Evolutionary conservation across 2,113 vertebrate species (phyloP).

Genomic region (Cettia cetti): DNA sequence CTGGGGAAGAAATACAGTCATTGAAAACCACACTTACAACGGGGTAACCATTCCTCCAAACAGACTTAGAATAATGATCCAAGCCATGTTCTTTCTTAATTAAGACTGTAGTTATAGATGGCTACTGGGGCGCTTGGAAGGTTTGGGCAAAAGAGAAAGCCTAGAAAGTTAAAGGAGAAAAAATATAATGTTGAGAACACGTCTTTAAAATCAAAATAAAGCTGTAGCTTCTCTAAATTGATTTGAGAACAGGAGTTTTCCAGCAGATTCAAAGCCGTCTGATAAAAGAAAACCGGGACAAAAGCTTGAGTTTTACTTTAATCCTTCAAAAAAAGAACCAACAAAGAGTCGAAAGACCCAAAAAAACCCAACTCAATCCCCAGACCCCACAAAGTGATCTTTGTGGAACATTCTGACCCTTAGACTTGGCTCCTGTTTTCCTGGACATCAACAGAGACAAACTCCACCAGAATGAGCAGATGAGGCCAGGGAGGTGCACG

Average conservation of each 20-base stretch:
- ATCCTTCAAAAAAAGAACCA: neutral
- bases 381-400: neutral
- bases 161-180: neutral
- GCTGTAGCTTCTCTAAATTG: neutral
- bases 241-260: neutral
- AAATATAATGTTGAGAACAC: fast-evolving
- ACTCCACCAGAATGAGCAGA: neutral
- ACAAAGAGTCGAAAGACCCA: neutral
- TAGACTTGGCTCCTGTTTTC: neutral
- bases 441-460: neutral
- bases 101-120: neutral
- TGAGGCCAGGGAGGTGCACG: neutral
- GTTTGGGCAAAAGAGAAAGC: neutral
- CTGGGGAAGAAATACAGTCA: conserved; percentile 58
- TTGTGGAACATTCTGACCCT: neutral
- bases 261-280: neutral
- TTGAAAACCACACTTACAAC: conserved; percentile 59
- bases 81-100: conserved; percentile 30
- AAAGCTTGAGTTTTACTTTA: neutral
- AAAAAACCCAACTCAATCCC: neutral
- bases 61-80: conserved; percentile 12
- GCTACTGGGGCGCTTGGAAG: neutral
- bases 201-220: neutral
- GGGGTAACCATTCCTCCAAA: conserved; percentile 42
- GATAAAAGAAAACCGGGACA: neutral